Base-by-base conservation (phyloP, 53 echinoderm and acorn worm species). In the Luidia sarsii region DNA sequence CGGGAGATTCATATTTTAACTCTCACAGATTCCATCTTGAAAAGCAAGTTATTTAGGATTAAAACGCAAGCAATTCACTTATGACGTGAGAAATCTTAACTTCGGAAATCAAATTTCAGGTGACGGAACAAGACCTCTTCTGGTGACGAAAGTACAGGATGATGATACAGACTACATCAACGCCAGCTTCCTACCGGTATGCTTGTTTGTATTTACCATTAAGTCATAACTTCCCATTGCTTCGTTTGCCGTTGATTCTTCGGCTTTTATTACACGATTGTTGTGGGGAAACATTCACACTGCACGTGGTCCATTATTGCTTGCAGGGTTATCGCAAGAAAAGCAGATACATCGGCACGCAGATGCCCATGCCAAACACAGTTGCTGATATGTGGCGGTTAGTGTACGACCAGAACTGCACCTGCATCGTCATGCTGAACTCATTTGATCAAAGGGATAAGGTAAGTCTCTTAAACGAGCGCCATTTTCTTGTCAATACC, bases 151-250 rank as follows among this genome's bases (percentile, higher is more conserved):
- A 0, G 85, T 81, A 4, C 77, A 52, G 1, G 68, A 70, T 0
- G 30, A 51, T 33, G 86, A 83, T 19, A 92, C 77, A 55, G 88
- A 92, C 72, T 92, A 92, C 71, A 86, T 92, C 75, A 92, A 89
- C 56, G 92, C 88, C 7, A 79, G 82, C 6, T 92, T 81, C 27
- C 22, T 92, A 24, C 81, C 74, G 39, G 89, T 91, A 71, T 79
- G 91, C 83, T 39, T 6, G 41, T 11, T 41, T 41, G 11, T 41
- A 7, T 41, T 41, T n/a, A n/a, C n/a, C n/a, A n/a, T n/a, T n/a
- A n/a, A n/a, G n/a, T n/a, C n/a, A n/a, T n/a, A n/a, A n/a, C n/a
- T n/a, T n/a, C n/a, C n/a, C n/a, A n/a, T n/a, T n/a, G n/a, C n/a
- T n/a, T n/a, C n/a, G n/a, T n/a, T n/a, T n/a, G n/a, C n/a, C n/a